Percentiles rank a stretch among this genome's conserved stretches.
Evolutionary conservation across 2,888 invertebrate species (phyloP).

Genomic region (Heteromurus nitidus): DNA sequence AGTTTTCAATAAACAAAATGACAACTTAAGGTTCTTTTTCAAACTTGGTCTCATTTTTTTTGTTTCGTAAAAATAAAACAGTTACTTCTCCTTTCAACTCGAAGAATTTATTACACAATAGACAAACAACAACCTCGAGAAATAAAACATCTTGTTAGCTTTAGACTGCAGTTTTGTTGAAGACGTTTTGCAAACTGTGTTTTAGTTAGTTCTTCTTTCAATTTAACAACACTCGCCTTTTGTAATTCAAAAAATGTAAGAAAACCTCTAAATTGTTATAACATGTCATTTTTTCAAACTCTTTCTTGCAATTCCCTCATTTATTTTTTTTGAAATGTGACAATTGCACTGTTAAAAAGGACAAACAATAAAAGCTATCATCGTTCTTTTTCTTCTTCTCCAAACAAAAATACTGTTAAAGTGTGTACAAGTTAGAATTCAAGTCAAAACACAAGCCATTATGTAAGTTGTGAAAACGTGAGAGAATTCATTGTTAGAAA

Average conservation of each 20-base stretch:
- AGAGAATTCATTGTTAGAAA: conserved; percentile 39
- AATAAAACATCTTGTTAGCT: too few relatives aligned
- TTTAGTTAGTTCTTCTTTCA: background rate
- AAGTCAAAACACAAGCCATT: conserved; percentile 8
- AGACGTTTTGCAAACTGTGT: background rate
- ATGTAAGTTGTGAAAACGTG: conserved; percentile 47
- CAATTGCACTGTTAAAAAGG: conserved; percentile 40
- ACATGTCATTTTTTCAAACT: conserved; percentile 46
- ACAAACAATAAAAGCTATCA: conserved; percentile 22
- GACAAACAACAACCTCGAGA: too few relatives aligned
- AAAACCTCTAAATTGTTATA: conserved; percentile 33
- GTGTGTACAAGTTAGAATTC: background rate
- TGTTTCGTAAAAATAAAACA: background rate
- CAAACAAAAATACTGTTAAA: background rate
- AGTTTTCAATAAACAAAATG: too few relatives aligned
- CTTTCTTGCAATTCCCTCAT: conserved; percentile 45
- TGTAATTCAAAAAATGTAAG: background rate
- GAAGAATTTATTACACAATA: too few relatives aligned
- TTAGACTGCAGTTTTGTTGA: too few relatives aligned
- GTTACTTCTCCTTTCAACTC: background rate
- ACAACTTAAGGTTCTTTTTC: too few relatives aligned
- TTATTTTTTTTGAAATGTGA: conserved; percentile 49
- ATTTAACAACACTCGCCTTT: background rate
- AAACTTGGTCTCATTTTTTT: too few relatives aligned
- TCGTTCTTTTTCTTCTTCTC: background rate